Conservation (phyloP, 2,888 invertebrate genomes). For the Dryobota labecula region DNA sequence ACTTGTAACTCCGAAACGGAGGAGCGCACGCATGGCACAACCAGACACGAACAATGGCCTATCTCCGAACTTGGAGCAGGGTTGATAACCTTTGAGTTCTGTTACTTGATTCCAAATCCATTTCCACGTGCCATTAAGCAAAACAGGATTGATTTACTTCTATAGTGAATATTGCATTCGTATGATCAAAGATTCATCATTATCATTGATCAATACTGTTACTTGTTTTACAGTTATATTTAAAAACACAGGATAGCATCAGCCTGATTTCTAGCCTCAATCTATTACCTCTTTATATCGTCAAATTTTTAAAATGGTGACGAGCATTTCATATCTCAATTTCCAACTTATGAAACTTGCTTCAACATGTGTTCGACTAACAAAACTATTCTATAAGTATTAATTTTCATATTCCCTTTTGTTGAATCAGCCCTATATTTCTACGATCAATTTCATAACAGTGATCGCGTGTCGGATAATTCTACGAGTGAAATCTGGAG, state of each 20-base stretch:
- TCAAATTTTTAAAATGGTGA: background rate
- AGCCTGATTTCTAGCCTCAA: background rate
- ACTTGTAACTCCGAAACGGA: constrained; percentile 45
- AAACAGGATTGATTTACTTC: background rate
- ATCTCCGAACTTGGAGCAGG: constrained; percentile 57
- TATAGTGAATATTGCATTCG: background rate
- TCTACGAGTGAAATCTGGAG: constrained; percentile 56
- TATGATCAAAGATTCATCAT: background rate
- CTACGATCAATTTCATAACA: constrained; percentile 59
- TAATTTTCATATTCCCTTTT: background rate
- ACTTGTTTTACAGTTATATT: background rate
- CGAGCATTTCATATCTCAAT: background rate
- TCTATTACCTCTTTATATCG: background rate
- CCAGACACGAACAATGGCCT: constrained; percentile 66
- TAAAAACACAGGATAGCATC: background rate
- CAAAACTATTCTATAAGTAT: background rate
- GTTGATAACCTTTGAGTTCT: constrained; percentile 55
- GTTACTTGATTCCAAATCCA: constrained; percentile 5
- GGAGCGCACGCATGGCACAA: constrained; percentile 73
- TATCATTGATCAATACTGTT: background rate
- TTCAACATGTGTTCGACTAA: background rate
- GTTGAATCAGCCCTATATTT: constrained; percentile 51
- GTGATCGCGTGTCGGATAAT: constrained; percentile 65
- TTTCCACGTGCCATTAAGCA: background rate
- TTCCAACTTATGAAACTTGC: background rate